A percentile compares a stretch with the other conserved stretches of the same genome.
Evolutionary conservation across 2,888 invertebrate genomes (phyloP).

Genomic region (Hermodice carunculata): DNA sequence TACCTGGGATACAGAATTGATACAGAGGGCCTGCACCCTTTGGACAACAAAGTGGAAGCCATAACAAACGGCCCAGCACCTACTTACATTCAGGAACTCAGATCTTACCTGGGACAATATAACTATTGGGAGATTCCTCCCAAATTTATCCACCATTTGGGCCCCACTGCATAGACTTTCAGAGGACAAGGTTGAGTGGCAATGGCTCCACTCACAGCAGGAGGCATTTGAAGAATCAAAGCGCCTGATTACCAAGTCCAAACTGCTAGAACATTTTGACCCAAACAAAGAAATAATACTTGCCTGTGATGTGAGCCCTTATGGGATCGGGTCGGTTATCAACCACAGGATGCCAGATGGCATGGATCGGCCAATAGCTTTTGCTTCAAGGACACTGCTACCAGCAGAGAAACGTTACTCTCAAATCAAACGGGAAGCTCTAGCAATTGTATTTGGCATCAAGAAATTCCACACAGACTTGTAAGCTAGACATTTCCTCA

Average conservation of each 20-base stretch:
- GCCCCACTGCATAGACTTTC: not conserved
- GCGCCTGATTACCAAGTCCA: not conserved
- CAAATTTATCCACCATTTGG: not conserved
- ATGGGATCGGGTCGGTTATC: conserved; percentile 3
- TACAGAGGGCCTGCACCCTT: not conserved
- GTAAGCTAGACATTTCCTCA: conserved; percentile 5
- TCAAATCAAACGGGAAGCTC: conserved; percentile 9
- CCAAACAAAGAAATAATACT: conserved; percentile 3
- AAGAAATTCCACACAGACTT: conserved; percentile 3
- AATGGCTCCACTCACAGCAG: not conserved
- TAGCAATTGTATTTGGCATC: conserved; percentile 7
- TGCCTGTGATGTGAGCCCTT: not conserved
- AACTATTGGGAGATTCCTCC: not conserved
- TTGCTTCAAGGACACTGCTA: conserved; percentile 1
- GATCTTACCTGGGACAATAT: not conserved
- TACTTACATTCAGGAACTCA: not conserved
- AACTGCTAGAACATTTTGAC: conserved; percentile 11
- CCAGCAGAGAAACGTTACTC: conserved; percentile 14
- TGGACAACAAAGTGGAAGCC: not conserved
- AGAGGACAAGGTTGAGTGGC: not conserved
- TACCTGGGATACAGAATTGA: not conserved
- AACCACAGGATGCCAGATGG: not conserved
- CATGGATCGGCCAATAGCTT: not conserved
- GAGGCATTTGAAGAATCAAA: not conserved
- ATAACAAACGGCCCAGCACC: not conserved